Conservation (phyloP, 2,797 vertebrate species). For the Halcyon leucocephala region DNA sequence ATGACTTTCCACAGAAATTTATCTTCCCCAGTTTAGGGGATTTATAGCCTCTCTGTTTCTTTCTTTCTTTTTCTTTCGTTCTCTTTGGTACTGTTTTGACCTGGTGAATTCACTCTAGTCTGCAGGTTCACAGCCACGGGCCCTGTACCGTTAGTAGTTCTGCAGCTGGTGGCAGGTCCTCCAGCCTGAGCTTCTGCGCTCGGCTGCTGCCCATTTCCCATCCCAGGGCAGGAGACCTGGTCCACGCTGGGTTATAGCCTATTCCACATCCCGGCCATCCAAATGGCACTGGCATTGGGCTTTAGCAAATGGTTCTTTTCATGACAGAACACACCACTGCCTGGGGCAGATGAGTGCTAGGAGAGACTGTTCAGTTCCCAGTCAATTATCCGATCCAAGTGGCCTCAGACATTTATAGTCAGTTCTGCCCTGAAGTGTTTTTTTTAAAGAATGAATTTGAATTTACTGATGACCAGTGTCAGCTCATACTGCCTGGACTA, state of each 20-base stretch:
- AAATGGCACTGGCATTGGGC: not conserved
- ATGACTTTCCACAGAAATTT: constrained; percentile 36
- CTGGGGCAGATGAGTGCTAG: not conserved
- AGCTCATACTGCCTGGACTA: not conserved
- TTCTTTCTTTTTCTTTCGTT: not conserved
- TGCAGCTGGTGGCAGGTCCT: not conserved
- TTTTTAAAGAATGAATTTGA: not conserved
- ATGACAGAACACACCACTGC: not conserved
- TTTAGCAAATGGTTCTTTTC: not conserved
- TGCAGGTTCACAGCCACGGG: not conserved
- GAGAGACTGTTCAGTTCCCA: not conserved
- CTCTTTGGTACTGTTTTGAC: not conserved
- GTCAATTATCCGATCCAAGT: not conserved
- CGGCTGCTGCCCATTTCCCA: not conserved
- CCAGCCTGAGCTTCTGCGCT: not conserved
- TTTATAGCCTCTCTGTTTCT: not conserved
- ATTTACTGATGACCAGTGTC: not conserved
- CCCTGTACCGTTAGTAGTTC: rapidly evolving
- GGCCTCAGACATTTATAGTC: not conserved
- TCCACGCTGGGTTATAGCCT: not conserved
- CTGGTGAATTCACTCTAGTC: not conserved
- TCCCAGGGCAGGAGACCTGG: not conserved
- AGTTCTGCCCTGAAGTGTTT: not conserved
- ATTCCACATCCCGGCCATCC: not conserved
- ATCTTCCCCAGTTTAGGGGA: not conserved